A percentile compares a stretch with the other conserved stretches of the same genome.
Conservation (phyloP, 2,113 vertebrate species). For the Rhadina sibilatrix region DNA sequence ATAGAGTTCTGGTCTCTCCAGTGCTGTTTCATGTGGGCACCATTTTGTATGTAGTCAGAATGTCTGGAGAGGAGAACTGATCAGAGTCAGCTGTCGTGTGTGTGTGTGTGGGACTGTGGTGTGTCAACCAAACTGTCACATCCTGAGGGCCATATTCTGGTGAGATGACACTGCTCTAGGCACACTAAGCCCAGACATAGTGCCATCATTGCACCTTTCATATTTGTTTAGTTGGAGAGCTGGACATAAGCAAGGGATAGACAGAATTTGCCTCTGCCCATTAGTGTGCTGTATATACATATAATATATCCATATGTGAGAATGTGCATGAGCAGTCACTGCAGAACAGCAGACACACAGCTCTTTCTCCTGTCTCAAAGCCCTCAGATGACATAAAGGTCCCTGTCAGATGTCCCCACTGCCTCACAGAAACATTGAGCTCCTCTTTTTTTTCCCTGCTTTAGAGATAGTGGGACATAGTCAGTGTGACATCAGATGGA, state of each 20-base stretch:
- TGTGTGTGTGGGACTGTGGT: background rate
- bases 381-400: background rate
- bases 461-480: background rate
- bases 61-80: background rate
- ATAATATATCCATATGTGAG: background rate
- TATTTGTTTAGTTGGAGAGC: background rate
- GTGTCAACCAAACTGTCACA: background rate
- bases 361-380: background rate
- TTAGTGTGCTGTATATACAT: background rate
- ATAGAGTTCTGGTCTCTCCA: background rate
- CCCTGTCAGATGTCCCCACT: background rate
- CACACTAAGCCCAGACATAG: background rate
- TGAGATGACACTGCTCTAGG: background rate
- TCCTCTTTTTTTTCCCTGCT: background rate
- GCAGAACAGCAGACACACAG: background rate
- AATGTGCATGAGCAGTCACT: background rate
- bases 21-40: background rate
- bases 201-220: background rate
- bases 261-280: background rate
- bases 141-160: background rate
- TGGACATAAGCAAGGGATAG: background rate
- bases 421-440: background rate
- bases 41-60: background rate
- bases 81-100: background rate
- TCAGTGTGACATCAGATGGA: background rate